Evolutionary conservation across 2,888 invertebrate genomes (phyloP), one percentile per base, ranked within the genome.

Genomic region (Platycnemis pennipes): DNA sequence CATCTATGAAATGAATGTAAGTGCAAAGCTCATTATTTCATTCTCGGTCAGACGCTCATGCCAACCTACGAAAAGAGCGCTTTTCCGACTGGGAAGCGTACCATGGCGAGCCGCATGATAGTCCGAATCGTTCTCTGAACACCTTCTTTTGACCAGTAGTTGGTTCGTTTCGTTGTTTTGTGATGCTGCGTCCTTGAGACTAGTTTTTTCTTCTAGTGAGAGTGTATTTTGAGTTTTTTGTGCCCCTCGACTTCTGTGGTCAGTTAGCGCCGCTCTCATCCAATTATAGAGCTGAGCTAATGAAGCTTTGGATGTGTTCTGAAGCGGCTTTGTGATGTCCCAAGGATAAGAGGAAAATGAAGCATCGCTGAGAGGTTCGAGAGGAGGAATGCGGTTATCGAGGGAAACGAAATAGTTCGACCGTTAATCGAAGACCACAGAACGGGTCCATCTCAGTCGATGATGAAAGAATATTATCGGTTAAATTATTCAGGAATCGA

Each of bases 261-360:
- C 69, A 77, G 31, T 77, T 77, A 77, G 69, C 69, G 37, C 69
- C 69, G 69, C 69, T 77, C 69, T 77, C 69, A 77, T 77, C 69
- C 69, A 77, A 77, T 77, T 77, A 77, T 77, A 77, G 69, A 37
- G 69, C 69, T 77, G 69, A 16, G 69, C 69, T 77, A 77, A 77
- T 77, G 69, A 77, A 77, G 69, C 69, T 77, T 31, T 19, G 69
- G 63, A 22, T 63, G 8, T 77, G 37, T 77, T 22, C 26, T 63
- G 63, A 63, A 63, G 63, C 63, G 63, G 63, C 63, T 63, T n/a
- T 63, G 63, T 63, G 26, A 63, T 26, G 7, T 63, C 63, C 19
- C 22, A 63, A 63, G 26, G 63, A 16, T 26, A 63, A 63, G 26
- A 63, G 63, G 5, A n/a, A 26, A 26, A 63, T 63, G 63, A 26